A percentile compares a stretch with the other conserved stretches of the same genome.
phyloP scores from a whole-genome alignment of 2,797 vertebrate species.

The Prunella strophiata region DNA sequence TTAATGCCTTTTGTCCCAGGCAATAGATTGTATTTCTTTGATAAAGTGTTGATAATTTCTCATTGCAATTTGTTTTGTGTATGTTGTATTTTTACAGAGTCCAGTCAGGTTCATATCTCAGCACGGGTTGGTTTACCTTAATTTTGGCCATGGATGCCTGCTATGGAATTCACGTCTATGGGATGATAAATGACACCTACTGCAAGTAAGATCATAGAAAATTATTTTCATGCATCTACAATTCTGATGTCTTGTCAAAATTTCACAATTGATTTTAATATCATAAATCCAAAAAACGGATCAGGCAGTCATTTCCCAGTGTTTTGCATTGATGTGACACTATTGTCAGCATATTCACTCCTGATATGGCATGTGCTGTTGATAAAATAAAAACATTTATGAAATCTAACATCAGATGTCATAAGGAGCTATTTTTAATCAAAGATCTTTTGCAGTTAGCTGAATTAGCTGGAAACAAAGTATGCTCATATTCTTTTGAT shows the following conservation, averaged over 20 bases:
- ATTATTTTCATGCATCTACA: constrained; percentile 75
- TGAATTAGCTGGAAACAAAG: constrained; percentile 13
- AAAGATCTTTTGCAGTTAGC: constrained; percentile 23
- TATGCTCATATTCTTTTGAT: neutral
- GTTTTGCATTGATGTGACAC: constrained; percentile 65
- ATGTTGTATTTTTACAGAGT: constrained; percentile 84
- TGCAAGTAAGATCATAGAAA: constrained; percentile 91
- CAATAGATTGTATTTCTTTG: constrained; percentile 77
- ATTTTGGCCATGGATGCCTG: constrained; percentile 99
- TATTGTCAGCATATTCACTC: constrained; percentile 66
- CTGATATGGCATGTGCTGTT: constrained; percentile 48
- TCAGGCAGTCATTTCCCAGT: constrained; percentile 54
- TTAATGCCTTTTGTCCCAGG: constrained; percentile 74
- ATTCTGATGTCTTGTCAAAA: constrained; percentile 77
- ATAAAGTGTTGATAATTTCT: constrained; percentile 72
- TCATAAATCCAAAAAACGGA: constrained; percentile 69
- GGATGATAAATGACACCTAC: constrained; percentile 99
- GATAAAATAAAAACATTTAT: constrained; percentile 72
- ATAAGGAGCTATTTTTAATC: constrained; percentile 56
- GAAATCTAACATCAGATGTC: constrained; percentile 48
- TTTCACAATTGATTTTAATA: constrained; percentile 75
- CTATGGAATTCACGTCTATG: constrained; percentile 94
- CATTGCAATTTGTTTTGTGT: constrained; percentile 70
- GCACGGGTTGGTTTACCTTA: constrained; percentile 98
- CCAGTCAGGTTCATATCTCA: constrained; percentile 96